Percentiles rank a stretch among this genome's conserved stretches.
Conservation (phyloP, 2,888 invertebrate species). For the Cyrtodaria siliqua region DNA sequence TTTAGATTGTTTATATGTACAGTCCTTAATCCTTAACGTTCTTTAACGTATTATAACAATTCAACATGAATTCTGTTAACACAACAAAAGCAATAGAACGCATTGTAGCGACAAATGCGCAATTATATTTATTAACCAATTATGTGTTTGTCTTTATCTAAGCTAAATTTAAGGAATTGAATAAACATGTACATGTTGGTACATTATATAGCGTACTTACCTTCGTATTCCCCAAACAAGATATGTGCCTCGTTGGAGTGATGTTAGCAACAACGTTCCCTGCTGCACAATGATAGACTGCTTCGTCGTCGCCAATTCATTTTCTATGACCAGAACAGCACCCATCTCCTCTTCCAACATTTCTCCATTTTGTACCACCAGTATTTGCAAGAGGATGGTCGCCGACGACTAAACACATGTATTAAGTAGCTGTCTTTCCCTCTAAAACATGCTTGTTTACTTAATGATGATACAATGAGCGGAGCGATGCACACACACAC, state of each 20-base stretch:
- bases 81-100: too few relatives aligned
- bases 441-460: constrained; percentile 17
- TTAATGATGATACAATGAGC: not conserved
- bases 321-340: not conserved
- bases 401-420: constrained; percentile 25
- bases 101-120: too few relatives aligned
- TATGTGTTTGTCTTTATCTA: too few relatives aligned
- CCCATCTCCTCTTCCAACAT: not conserved
- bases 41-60: too few relatives aligned
- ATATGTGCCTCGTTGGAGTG: constrained; percentile 16
- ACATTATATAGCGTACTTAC: constrained; percentile 1
- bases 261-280: constrained; percentile 44
- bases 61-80: too few relatives aligned
- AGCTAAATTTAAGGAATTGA: too few relatives aligned
- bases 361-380: constrained; percentile 45
- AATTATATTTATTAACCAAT: too few relatives aligned
- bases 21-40: too few relatives aligned
- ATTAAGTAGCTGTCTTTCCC: constrained; percentile 11
- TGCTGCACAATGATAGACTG: constrained; percentile 28
- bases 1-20: too few relatives aligned
- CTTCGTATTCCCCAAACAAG: constrained; percentile 4
- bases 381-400: constrained; percentile 23
- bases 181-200: too few relatives aligned
- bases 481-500: constrained; percentile 43
- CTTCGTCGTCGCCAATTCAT: constrained; percentile 11